Conservation (phyloP, 2,113 vertebrate species). For the Eurystomus gularis region DNA sequence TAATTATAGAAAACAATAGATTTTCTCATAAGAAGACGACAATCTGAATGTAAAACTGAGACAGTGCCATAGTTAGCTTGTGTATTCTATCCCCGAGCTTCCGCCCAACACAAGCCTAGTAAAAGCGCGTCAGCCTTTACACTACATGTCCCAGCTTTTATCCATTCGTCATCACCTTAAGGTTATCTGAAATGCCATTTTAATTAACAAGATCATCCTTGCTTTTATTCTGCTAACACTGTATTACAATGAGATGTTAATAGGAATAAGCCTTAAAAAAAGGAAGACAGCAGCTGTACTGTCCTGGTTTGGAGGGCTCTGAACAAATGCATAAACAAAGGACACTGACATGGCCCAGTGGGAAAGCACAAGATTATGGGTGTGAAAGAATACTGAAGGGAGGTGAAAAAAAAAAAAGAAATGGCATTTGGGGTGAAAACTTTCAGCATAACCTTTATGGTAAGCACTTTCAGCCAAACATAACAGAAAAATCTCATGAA, state of each 20-base stretch:
- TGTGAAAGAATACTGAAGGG: not conserved
- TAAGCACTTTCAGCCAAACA: not conserved
- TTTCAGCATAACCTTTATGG: not conserved
- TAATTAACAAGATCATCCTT: not conserved
- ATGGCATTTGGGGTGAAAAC: not conserved
- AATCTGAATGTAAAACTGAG: not conserved
- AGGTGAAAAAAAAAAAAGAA: not conserved
- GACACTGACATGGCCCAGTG: not conserved
- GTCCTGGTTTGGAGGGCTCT: not conserved
- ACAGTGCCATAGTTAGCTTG: not conserved
- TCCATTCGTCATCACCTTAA: not conserved
- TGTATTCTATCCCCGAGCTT: not conserved
- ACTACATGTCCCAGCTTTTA: not conserved
- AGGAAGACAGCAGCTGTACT: not conserved
- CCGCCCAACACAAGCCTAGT: not conserved
- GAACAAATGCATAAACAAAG: not conserved
- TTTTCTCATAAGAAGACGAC: not conserved
- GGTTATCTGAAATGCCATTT: not conserved
- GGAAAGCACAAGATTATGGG: not conserved
- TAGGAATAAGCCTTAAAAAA: not conserved
- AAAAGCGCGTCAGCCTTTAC: not conserved
- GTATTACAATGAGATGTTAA: not conserved
- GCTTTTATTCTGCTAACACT: not conserved
- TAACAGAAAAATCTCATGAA: not conserved
- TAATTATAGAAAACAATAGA: not conserved